A percentile compares a stretch with the other conserved stretches of the same genome.
Evolutionary conservation across 1,140 invertebrate genomes (phyloP).

Genomic region (Chymomyza costata): DNA sequence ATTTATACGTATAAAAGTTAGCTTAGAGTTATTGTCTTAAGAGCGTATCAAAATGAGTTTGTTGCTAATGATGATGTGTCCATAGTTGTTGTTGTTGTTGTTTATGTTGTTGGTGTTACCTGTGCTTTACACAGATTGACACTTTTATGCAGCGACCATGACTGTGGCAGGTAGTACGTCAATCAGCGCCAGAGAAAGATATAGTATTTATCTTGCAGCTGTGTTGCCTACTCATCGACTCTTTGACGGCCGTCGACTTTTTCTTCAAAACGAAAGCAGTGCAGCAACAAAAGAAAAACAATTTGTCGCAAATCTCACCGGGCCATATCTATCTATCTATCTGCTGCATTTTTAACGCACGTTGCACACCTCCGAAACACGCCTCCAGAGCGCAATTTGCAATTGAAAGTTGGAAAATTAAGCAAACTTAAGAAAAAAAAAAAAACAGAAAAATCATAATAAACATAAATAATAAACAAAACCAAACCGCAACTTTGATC

Average conservation of each 20-base stretch:
- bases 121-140: constrained; percentile 47
- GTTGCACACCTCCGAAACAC: constrained; percentile 27
- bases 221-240: not conserved
- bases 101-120: constrained; percentile 28
- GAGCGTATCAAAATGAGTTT: not conserved
- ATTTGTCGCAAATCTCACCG: constrained; percentile 54
- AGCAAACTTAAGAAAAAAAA: constrained; percentile 20
- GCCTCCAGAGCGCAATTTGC: constrained; percentile 45
- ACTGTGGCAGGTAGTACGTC: constrained; percentile 40
- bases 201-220: too few relatives aligned
- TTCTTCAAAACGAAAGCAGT: constrained; percentile 34
- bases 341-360: constrained; percentile 24
- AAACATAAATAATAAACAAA: constrained; percentile 23
- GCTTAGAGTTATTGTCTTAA: not conserved
- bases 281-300: constrained; percentile 34
- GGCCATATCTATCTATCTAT: constrained; percentile 18
- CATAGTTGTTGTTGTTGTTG: constrained; percentile 29
- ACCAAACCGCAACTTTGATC: constrained; percentile 20
- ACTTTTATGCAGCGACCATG: constrained; percentile 69
- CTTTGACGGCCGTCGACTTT: not conserved
- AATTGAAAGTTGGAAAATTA: constrained; percentile 51
- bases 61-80: constrained; percentile 24
- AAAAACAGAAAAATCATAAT: constrained; percentile 2
- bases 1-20: too few relatives aligned
- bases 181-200: constrained; percentile 20